phyloP scores from a whole-genome alignment of 2,888 invertebrate species.

The Sphinx pinastri region DNA sequence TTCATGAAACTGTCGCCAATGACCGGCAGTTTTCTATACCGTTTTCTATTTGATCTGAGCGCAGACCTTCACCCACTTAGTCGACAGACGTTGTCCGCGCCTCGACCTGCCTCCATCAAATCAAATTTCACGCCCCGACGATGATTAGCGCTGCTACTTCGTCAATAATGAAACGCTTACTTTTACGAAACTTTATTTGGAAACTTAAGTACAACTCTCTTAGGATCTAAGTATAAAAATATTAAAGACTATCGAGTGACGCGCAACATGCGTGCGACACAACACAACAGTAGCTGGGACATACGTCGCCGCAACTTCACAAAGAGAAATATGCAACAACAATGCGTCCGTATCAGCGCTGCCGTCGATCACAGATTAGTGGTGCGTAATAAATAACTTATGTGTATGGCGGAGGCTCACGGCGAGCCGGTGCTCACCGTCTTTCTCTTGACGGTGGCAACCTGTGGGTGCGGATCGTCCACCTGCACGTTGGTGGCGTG shows the following conservation, averaged over 20 bases:
- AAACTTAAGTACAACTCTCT: constrained; percentile 69
- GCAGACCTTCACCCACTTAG: constrained; percentile 73
- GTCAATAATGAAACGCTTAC: constrained; percentile 63
- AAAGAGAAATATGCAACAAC: neutral
- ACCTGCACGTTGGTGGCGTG: constrained; percentile 66
- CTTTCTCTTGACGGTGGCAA: constrained; percentile 43
- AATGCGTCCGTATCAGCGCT: constrained; percentile 16
- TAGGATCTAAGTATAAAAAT: constrained; percentile 75
- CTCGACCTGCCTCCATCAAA: constrained; percentile 58
- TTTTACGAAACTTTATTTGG: constrained; percentile 80
- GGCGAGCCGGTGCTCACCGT: constrained; percentile 38
- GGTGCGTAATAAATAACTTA: constrained; percentile 67
- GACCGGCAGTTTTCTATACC: constrained; percentile 42
- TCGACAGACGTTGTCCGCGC: constrained; percentile 50
- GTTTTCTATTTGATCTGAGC: constrained; percentile 60
- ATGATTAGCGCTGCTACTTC: constrained; percentile 54
- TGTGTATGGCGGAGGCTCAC: constrained; percentile 49
- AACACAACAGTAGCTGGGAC: constrained; percentile 4
- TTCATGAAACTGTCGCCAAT: constrained; percentile 45
- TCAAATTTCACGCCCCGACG: constrained; percentile 68
- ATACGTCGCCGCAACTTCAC: constrained; percentile 2
- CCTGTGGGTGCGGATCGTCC: constrained; percentile 46
- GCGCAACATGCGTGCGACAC: constrained; percentile 14
- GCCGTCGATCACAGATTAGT: constrained; percentile 27
- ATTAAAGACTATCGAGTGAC: constrained; percentile 45